Evolutionary conservation across 2,797 vertebrate genomes (phyloP).

Genomic region (Holocentrus rufus): DNA sequence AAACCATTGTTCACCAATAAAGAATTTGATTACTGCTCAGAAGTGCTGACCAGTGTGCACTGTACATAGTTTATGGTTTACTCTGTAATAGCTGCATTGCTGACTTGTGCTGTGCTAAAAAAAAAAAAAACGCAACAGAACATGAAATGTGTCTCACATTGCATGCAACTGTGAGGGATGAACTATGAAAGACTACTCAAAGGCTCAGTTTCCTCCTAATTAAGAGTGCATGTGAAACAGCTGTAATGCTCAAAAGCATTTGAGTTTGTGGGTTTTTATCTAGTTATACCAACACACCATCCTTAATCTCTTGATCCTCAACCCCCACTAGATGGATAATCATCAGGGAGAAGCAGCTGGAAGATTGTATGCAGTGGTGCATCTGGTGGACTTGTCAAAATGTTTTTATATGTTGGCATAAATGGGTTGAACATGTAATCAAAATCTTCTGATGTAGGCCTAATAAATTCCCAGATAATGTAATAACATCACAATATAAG

Average conservation of each 20-base stretch:
- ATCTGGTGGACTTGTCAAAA: too few relatives aligned
- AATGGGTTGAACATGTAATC: too few relatives aligned
- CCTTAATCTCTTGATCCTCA: slow-evolving; percentile 11
- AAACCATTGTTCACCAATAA: slow-evolving; percentile 63
- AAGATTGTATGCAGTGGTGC: background rate
- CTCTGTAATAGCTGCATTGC: slow-evolving; percentile 43
- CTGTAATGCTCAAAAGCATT: slow-evolving; percentile 4
- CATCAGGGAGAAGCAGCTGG: background rate
- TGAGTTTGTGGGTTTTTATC: slow-evolving; percentile 13
- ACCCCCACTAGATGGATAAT: background rate
- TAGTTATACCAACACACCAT: slow-evolving; percentile 40
- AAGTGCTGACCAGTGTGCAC: slow-evolving; percentile 58
- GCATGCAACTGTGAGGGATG: slow-evolving; percentile 14
- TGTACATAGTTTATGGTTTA: slow-evolving; percentile 57
- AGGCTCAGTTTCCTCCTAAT: background rate
- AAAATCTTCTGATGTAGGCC: too few relatives aligned
- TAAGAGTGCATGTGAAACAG: slow-evolving; percentile 6
- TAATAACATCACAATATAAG: too few relatives aligned
- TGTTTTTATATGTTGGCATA: too few relatives aligned
- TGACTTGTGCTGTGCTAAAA: slow-evolving; percentile 33
- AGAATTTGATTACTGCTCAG: slow-evolving; percentile 66
- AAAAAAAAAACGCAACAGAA: slow-evolving; percentile 28
- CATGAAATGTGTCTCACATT: slow-evolving; percentile 41
- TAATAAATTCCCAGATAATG: too few relatives aligned
- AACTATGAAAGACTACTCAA: slow-evolving; percentile 2